Conservation (phyloP, 2,113 vertebrate genomes). For the Mastomys natalensis region DNA sequence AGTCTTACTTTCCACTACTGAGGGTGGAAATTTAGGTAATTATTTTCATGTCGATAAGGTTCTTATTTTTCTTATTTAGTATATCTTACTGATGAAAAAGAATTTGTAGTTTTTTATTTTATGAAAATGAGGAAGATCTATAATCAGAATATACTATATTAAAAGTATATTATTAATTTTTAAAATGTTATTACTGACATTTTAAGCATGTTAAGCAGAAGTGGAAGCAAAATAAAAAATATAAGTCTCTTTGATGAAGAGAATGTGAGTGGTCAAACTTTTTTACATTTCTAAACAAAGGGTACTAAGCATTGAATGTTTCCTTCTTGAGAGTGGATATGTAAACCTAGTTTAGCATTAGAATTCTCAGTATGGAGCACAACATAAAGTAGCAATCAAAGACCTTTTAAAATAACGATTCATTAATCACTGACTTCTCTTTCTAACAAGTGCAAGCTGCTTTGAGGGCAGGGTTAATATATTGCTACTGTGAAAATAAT, state of each 20-base stretch:
- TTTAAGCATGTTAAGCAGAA: not conserved
- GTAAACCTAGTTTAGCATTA: not conserved
- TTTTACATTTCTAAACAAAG: not conserved
- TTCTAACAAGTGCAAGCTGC: not conserved
- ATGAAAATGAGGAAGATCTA: not conserved
- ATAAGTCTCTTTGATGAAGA: not conserved
- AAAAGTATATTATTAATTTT: not conserved
- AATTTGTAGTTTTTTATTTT: not conserved
- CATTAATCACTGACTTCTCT: not conserved
- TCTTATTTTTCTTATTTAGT: not conserved
- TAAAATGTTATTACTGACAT: not conserved
- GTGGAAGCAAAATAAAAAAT: not conserved
- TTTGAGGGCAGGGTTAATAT: not conserved
- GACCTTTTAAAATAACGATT: not conserved
- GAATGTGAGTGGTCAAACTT: not conserved
- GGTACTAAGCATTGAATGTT: not conserved
- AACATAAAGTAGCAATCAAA: not conserved
- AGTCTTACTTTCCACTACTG: not conserved
- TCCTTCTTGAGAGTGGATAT: not conserved
- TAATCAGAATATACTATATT: not conserved
- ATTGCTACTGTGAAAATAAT: conserved; percentile 1
- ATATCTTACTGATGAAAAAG: not conserved
- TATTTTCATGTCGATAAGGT: conserved; percentile 10
- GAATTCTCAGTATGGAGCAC: not conserved
- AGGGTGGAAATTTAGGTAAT: not conserved